Evolutionary conservation across 2,797 vertebrate genomes (phyloP).

Genomic region (Poecilia gillii): DNA sequence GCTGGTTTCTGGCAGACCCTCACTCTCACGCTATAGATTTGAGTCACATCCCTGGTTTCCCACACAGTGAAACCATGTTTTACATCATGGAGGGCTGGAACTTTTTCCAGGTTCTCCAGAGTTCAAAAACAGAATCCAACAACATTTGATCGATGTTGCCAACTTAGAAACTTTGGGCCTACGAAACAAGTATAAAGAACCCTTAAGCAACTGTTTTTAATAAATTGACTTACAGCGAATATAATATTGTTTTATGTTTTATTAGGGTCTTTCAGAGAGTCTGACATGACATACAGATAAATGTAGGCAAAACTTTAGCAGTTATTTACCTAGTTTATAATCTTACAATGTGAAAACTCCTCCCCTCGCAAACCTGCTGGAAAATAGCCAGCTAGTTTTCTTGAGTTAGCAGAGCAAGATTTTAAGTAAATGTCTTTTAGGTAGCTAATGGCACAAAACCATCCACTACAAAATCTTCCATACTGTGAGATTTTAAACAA

Average conservation of each 20-base stretch:
- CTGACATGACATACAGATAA: background rate
- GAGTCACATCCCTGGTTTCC: slow-evolving; percentile 11
- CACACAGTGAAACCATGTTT: slow-evolving; percentile 1
- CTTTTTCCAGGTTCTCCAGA: background rate
- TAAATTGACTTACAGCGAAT: background rate
- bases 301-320: background rate
- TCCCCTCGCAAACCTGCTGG: background rate
- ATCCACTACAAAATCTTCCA: background rate
- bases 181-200: background rate
- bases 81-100: background rate
- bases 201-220: background rate
- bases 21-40: background rate
- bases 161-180: background rate
- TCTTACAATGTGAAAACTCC: background rate
- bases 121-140: background rate
- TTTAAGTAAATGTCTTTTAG: background rate
- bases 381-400: background rate
- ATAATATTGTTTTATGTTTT: background rate
- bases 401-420: background rate
- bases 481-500: background rate
- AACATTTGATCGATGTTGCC: background rate
- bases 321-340: background rate
- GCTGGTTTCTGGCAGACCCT: background rate
- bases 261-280: background rate
- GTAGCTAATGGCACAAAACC: background rate